phyloP scores from a whole-genome alignment of 2,797 vertebrate species.

The Allobates femoralis region DNA sequence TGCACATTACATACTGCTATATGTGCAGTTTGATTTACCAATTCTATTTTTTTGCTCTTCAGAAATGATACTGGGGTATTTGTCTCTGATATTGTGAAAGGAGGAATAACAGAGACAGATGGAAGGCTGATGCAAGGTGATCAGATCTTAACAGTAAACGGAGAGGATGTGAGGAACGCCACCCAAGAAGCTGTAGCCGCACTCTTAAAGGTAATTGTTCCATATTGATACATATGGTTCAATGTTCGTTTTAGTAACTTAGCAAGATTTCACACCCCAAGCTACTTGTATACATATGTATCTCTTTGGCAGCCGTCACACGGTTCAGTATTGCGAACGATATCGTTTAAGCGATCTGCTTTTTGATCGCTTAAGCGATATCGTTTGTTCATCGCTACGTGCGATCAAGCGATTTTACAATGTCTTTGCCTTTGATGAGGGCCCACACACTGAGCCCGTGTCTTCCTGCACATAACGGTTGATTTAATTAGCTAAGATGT shows the following conservation, averaged over 20 bases:
- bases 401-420: no score
- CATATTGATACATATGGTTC: background rate
- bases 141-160: slow-evolving; percentile 92
- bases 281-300: no score
- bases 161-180: slow-evolving; percentile 89
- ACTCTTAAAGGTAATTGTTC: slow-evolving; percentile 43
- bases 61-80: slow-evolving; percentile 96
- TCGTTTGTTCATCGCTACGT: no score
- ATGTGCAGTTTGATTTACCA: background rate
- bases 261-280: background rate
- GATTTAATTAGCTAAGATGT: no score
- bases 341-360: no score
- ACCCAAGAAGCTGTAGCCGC: slow-evolving; percentile 92
- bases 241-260: background rate
- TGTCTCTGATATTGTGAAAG: slow-evolving; percentile 95
- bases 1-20: background rate
- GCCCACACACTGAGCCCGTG: no score
- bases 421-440: no score
- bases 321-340: no score
- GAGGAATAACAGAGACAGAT: slow-evolving; percentile 88
- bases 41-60: slow-evolving; percentile 57
- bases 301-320: no score
- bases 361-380: no score
- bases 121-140: slow-evolving; percentile 92
- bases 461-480: no score